Base-by-base conservation (phyloP, 2,113 vertebrate species). In the Lepisosteus oculatus region DNA sequence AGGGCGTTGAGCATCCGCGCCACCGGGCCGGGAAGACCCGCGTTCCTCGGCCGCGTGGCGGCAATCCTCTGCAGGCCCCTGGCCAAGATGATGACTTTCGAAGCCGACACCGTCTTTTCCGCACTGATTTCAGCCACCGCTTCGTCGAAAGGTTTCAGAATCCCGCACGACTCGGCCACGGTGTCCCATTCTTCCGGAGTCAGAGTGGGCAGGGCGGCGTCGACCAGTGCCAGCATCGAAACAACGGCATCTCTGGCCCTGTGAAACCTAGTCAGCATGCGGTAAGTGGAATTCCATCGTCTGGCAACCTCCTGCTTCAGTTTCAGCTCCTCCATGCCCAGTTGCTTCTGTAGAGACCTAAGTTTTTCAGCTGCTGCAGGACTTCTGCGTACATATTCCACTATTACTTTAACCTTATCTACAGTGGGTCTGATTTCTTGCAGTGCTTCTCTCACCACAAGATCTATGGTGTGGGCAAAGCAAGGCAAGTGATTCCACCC, bases 231-330 rank as follows among this genome's bases (percentile, higher is more conserved):
- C 6, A 64, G 62, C 41, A 8, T 64, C 41, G 62, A 9, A 11
- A 64, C 6, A 64, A 64, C 41, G 17, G 62, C 6, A 64, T 64
- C 62, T 67, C 45, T 67, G 7, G 13, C 3, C 15, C 45, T 2
- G 5, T 44, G 43, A 67, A 67, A 67, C 13, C 65, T 67, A 4
- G 3, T 44, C 43, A 67, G 6, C 65, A 67, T 67, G n/a, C 45
- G 15, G 45, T 47, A 67, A 45, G 65, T 67, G 14, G 65, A 67
- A 51, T 67, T 67, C 65, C 65, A 67, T 43, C 65, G 44, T 65
- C 17, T 65, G 3, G n/a, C n/a, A 4, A 67, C 43, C 9, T 67
- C 65, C 13, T 67, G 65, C 15, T 67, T 67, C 42, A 67, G 15
- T 12, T 3, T 3, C 11, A 67, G 45, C 6, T 44, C 43, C 15